Evolutionary conservation across 2,797 vertebrate species (phyloP), one percentile per base, ranked within the genome.

Genomic region (Chromobotia macracanthus): DNA sequence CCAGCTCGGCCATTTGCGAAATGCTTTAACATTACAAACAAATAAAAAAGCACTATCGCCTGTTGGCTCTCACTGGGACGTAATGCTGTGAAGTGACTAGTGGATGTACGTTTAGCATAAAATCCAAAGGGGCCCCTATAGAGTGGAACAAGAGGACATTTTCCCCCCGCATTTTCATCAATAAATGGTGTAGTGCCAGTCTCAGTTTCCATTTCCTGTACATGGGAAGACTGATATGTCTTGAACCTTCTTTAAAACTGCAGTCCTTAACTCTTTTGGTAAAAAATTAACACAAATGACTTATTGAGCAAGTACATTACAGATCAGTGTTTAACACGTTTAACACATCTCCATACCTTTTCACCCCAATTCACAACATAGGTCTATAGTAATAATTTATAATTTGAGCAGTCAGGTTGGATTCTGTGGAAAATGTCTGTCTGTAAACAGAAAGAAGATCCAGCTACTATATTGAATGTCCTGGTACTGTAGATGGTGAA

Each of bases 1-100:
- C 87, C 85, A 87, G 86, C 75, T 86, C 82, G 80, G 88, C 88
- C 89, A 90, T 93, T 92, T 91, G 88, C 82, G 86, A 89, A 89
- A 90, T 89, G 89, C 87, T 90, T 90, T 88, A 91, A 92, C 92
- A 92, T 93, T 93, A 90, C 91, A 92, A 93, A 93, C 92, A 92
- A 93, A 94, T 93, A 93, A 92, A 92, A 89, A 88, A 84, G 84
- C 85, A 83, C 86, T 89, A 89, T 91, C 87, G 91, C 92, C 91
- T 88, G 79, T 74, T 84, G 92, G 90, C 88, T 86, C 84, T 90
- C 66, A 21, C 79, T 86, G 88, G 88, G 92, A 91, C 89, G 88
- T 88, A 91, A 90, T 87, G 87, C 84, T 87, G 88, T 87, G 85
- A 88, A 88, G 87, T 92, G 90, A 91, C 92, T 91, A 91, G 89